A percentile compares a stretch with the other conserved stretches of the same genome.
phyloP scores from a whole-genome alignment of 1,140 invertebrate species.

The Euura lappo region DNA sequence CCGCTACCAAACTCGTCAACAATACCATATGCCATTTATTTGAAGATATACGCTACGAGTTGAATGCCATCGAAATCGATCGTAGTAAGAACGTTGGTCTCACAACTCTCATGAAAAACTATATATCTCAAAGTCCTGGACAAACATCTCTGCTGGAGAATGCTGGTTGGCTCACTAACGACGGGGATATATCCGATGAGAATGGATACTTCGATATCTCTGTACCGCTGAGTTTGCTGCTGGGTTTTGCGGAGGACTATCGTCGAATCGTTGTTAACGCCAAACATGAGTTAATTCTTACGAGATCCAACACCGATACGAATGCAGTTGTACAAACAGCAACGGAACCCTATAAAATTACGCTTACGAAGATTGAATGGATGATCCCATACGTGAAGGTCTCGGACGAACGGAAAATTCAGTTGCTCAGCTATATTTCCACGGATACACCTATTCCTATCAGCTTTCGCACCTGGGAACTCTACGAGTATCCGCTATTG shows the following conservation, averaged over 20 bases:
- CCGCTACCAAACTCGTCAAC: no score
- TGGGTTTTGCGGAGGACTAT: no score
- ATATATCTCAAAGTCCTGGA: constrained; percentile 30
- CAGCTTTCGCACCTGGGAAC: constrained; percentile 43
- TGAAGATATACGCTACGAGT: no score
- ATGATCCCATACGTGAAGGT: constrained; percentile 28
- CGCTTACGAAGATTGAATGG: constrained; percentile 19
- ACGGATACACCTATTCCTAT: constrained; percentile 35
- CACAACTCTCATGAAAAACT: constrained; percentile 23
- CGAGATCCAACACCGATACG: constrained; percentile 30
- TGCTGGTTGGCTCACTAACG: no score
- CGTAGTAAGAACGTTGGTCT: constrained; percentile 48
- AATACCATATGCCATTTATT: no score
- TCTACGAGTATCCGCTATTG: constrained; percentile 45
- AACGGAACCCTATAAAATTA: constrained; percentile 16
- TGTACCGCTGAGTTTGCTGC: no score
- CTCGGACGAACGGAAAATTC: constrained; percentile 30
- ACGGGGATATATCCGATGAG: no score
- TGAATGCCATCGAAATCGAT: constrained; percentile 56
- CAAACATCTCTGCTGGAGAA: constrained; percentile 22
- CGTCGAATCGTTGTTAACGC: no score
- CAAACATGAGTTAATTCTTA: constrained; percentile 57
- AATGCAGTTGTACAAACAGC: constrained; percentile 19
- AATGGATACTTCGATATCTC: no score
- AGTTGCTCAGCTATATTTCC: constrained; percentile 31